Base-by-base conservation (phyloP, 2,888 invertebrate genomes). In the Lepidocyrtoides sp. region DNA sequence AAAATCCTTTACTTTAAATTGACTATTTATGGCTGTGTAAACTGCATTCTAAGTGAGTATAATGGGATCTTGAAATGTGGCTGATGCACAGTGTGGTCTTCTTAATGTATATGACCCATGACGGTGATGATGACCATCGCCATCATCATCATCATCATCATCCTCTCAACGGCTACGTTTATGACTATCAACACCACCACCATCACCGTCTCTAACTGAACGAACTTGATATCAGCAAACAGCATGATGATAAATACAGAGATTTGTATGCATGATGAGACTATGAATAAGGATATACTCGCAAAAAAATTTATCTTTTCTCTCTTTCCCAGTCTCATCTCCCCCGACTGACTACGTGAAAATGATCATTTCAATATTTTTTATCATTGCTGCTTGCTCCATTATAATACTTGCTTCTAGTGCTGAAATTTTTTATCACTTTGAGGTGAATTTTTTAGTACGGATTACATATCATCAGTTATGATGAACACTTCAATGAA, bases 11-110 rank as follows among this genome's bases (percentile, higher is more conserved):
- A 84, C 85, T 92, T 79, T 81, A 83, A 90, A 91, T 91, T 91
- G 92, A 90, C 26, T 89, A 91, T 92, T 92, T 90, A 90, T 57
- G 91, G 82, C 83, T 90, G 75, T 92, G 91, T 91, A 91, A 92
- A 92, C 87, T 85, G 85, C 82, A 83, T 87, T 91, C 84, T 92
- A 90, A 91, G 86, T 91, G 92, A 90, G 81, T 72, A 90, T 86
- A 89, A 91, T 91, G 91, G 91, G 91, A 79, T 86, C 77, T 77
- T 86, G 72, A 77, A 83, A 51, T 79, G 85, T 44, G 60, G 75
- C 77, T 89, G 89, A 91, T 89, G 79, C 79, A 85, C 81, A 72
- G 84, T 83, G 63, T 84, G 87, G 91, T 87, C 85, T 81, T 82
- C 17, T 20, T 54, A 84, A 83, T 51, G 54, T 41, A 20, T 81